Conservation (phyloP, 2,113 vertebrate genomes). For the Scalopus aquaticus region DNA sequence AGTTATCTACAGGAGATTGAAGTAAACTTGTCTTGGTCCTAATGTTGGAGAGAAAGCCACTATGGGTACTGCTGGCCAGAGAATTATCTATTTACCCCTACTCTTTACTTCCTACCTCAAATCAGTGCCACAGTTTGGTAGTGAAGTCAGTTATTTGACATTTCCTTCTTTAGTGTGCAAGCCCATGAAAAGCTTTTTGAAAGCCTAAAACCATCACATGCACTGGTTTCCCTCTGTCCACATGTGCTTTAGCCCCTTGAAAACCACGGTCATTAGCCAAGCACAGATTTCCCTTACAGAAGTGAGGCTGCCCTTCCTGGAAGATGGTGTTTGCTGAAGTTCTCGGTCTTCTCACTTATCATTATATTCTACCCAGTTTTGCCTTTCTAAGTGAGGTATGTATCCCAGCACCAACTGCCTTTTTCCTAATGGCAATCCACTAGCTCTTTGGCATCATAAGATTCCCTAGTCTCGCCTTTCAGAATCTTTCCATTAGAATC, state of each 20-base stretch:
- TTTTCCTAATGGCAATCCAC: background rate
- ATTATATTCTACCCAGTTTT: background rate
- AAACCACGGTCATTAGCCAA: background rate
- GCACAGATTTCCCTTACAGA: background rate
- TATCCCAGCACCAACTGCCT: background rate
- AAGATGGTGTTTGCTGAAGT: background rate
- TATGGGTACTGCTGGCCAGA: background rate
- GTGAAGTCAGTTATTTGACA: background rate
- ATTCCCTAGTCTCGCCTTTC: background rate
- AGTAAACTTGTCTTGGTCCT: background rate
- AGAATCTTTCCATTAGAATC: background rate
- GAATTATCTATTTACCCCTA: background rate
- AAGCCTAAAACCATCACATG: background rate
- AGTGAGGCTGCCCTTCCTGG: background rate
- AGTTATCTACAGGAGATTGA: background rate
- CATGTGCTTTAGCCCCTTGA: background rate
- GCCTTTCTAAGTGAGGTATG: background rate
- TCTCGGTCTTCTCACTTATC: background rate
- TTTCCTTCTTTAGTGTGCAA: constrained; percentile 6
- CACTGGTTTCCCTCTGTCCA: background rate
- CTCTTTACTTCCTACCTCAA: background rate
- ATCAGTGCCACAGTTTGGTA: background rate
- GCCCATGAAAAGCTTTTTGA: background rate
- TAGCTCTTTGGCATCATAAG: background rate
- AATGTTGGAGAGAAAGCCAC: background rate